These are phyloP conservation scores for Gouania willdenowi DNA, from an alignment of 2,797 vertebrate species.

Conservation along the genomic window DNA sequence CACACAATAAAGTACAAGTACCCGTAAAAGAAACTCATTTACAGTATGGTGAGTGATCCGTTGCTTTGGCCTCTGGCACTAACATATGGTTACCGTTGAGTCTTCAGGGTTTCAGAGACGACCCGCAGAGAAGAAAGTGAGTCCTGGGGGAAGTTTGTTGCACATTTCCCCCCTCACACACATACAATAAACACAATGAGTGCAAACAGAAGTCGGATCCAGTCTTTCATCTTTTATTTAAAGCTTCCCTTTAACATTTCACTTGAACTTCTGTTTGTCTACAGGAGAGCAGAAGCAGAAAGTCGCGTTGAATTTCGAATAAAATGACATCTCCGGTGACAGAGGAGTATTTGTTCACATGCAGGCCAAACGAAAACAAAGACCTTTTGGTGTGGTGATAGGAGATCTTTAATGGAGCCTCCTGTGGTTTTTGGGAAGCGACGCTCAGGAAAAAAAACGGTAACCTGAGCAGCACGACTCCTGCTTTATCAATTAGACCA, in stretches of 20 bases:
- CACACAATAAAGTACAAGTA: too few relatives aligned
- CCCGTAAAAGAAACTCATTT: too few relatives aligned
- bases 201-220: conserved; percentile 32
- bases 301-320: conserved; percentile 34
- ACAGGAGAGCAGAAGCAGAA: background rate
- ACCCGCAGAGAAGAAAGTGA: conserved; percentile 57
- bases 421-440: conserved; percentile 51
- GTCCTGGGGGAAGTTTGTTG: conserved; percentile 44
- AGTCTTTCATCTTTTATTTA: conserved; percentile 46
- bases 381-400: conserved; percentile 61
- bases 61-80: too few relatives aligned
- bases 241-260: conserved; percentile 43
- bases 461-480: conserved; percentile 46
- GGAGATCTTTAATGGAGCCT: conserved; percentile 59
- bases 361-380: conserved; percentile 57
- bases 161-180: conserved; percentile 20
- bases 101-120: conserved; percentile 49
- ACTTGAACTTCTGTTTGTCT: conserved; percentile 9
- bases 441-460: conserved; percentile 34
- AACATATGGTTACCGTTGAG: conserved; percentile 64
- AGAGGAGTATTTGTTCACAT: conserved; percentile 30
- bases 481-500: conserved; percentile 60
- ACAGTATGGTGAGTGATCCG: too few relatives aligned
- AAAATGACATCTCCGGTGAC: conserved; percentile 24
- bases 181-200: conserved; percentile 47